Percentiles rank a stretch among this genome's conserved stretches.
Evolutionary conservation across 2,888 invertebrate species (phyloP).

Genomic region (Cephalotes varians): DNA sequence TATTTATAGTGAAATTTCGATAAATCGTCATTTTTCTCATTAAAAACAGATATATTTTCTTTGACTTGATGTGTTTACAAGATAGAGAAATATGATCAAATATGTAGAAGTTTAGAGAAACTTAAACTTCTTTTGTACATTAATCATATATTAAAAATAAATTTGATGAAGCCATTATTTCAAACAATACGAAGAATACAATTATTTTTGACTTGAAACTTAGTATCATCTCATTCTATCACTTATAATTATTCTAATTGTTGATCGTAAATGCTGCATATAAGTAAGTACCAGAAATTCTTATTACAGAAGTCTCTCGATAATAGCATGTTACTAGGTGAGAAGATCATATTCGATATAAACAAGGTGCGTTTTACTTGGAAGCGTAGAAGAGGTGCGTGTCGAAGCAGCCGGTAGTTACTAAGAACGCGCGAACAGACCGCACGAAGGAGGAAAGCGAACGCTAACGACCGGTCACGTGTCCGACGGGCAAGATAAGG

Average conservation of each 20-base stretch:
- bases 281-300: conserved; percentile 6
- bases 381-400: conserved; percentile 47
- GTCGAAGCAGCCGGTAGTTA: conserved; percentile 45
- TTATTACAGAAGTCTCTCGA: background rate
- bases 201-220: background rate
- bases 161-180: background rate
- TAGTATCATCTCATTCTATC: background rate
- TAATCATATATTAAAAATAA: conserved; percentile 3
- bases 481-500: conserved; percentile 76
- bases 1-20: conserved; percentile 74
- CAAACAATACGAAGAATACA: background rate
- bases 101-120: background rate
- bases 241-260: conserved; percentile 21
- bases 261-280: background rate
- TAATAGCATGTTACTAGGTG: conserved; percentile 48
- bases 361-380: conserved; percentile 8
- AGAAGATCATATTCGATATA: conserved; percentile 49
- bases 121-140: background rate
- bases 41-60: conserved; percentile 12
- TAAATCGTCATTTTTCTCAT: conserved; percentile 68
- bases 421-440: conserved; percentile 53
- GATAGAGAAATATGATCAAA: background rate
- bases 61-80: conserved; percentile 1
- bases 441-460: conserved; percentile 68
- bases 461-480: conserved; percentile 79